Base-by-base conservation (phyloP, 2,888 invertebrate genomes). In the Palloptera scutellata region DNA sequence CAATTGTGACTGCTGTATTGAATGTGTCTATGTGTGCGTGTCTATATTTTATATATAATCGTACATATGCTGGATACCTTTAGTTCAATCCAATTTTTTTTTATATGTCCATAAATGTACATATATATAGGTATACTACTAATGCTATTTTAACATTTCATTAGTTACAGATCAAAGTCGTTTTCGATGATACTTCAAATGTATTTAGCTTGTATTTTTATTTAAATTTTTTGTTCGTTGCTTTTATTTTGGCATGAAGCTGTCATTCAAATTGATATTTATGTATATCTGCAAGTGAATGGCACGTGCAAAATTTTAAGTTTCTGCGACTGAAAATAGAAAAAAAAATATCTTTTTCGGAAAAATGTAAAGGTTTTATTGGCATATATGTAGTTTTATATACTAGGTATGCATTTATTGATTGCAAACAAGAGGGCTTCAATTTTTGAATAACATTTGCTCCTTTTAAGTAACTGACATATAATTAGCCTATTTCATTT, bases 241-340 rank as follows among this genome's bases (percentile, higher is more conserved):
- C 54, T 42, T 51, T 51, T 54, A 54, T 43, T 17, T 40, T 11
- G 6, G 43, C n/a, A n/a, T n/a, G 42, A 9, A 15, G 53, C 66
- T 61, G 48, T 61, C 61, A 66, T 30, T 42, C 43, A 17, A 61
- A 61, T 42, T 57, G 55, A 61, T 61, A 57, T 30, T 30, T 30
- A 6, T 30, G 30, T 30, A 30, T 66, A 57, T 61, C 57, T 61
- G 61, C 51, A 66, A 51, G 48, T 61, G 66, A 66, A 57, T 61
- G 61, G 41, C 61, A 57, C 41, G 58, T 66, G 57, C 20, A 66
- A 66, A 43, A 51, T 54, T n/a, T 45, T 40, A 48, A 19, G 10
- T 13, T 20, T 1, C 61, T 61, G 45, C 20, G 19, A 17, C 48
- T 48, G 48, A 12, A 48, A 9, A 6, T 30, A 30, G 6, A 30